Evolutionary conservation across 2,888 invertebrate genomes (phyloP), one percentile per base, ranked within the genome.

Genomic region (Iphiclides podalirius): DNA sequence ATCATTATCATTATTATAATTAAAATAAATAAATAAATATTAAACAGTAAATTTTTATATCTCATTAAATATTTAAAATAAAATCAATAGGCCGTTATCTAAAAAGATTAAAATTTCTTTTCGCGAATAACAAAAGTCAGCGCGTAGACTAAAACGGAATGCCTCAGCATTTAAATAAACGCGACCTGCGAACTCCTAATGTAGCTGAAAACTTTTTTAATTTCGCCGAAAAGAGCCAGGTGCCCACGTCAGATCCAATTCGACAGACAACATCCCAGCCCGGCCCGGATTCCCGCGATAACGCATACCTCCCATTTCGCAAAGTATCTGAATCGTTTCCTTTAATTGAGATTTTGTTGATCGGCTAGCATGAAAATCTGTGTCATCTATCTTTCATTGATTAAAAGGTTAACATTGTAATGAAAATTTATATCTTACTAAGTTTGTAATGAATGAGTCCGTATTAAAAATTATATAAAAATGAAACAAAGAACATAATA

Each of bases 121-220:
- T n/a, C n/a, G n/a, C n/a, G n/a, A n/a, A n/a, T n/a, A 37, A 20
- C n/a, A 40, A 15, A 28, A 9, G 9, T 28, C 14, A 1, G 8
- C 33, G 15, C 20, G 15, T 20, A 44, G 14, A 28, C 31, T 15
- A 8, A 31, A 31, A 37, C 11, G 14, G 40, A 35, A 40, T 47
- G 74, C 75, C 75, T 79, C 78, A 79, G 79, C 77, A 83, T 83
- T 83, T 82, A 81, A 84, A 84, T 81, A 80, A 80, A 79, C 69
- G 80, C 71, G 75, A 76, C 71, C 74, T 75, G 61, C 66, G 60
- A 74, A 78, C 69, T 75, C 75, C 66, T 69, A 69, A 70, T 75
- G 76, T 79, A 70, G 70, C 70, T 68, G 68, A 76, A 85, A 87
- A 64, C 82, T 87, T 87, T 87, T 86, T 86, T 87, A 87, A 87